Percentiles rank a stretch among this genome's conserved stretches.
Evolutionary conservation across 2,888 invertebrate species (phyloP).

Genomic region (Aporophyla nigra): DNA sequence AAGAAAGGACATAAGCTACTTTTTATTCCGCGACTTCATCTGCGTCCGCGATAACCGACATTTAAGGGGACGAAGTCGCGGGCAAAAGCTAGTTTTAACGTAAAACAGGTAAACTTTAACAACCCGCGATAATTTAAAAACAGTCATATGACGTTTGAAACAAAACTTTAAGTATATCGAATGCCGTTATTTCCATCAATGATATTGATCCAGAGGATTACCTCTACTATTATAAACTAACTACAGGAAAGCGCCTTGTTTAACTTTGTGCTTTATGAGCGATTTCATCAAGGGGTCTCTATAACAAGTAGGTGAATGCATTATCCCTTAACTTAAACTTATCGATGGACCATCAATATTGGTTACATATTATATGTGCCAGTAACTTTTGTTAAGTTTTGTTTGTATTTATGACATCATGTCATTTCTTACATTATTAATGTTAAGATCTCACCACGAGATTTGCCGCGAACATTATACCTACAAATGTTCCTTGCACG

Average conservation of each 20-base stretch:
- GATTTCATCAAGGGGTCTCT: slow-evolving; percentile 37
- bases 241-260: slow-evolving; percentile 14
- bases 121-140: no score
- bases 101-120: no score
- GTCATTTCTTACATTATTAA: slow-evolving; percentile 37
- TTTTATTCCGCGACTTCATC: no score
- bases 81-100: no score
- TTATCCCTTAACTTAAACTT: slow-evolving; percentile 24
- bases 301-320: slow-evolving; percentile 33
- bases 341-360: slow-evolving; percentile 27
- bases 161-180: not conserved
- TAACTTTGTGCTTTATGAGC: slow-evolving; percentile 38
- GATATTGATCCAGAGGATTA: slow-evolving; percentile 12
- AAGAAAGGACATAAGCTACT: no score
- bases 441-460: slow-evolving; percentile 53
- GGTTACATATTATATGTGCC: not conserved
- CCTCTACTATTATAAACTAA: not conserved
- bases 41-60: no score
- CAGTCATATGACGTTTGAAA: slow-evolving; percentile 1
- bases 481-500: slow-evolving; percentile 58
- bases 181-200: slow-evolving; percentile 17
- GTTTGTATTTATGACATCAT: slow-evolving; percentile 40
- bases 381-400: slow-evolving; percentile 14
- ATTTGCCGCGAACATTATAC: slow-evolving; percentile 43
- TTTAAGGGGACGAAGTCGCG: no score